Percentiles rank a stretch among this genome's conserved stretches.
These are phyloP conservation scores for Ochlodes sylvanus DNA, from an alignment of 2,888 invertebrate species.

Conservation along the genomic window DNA sequence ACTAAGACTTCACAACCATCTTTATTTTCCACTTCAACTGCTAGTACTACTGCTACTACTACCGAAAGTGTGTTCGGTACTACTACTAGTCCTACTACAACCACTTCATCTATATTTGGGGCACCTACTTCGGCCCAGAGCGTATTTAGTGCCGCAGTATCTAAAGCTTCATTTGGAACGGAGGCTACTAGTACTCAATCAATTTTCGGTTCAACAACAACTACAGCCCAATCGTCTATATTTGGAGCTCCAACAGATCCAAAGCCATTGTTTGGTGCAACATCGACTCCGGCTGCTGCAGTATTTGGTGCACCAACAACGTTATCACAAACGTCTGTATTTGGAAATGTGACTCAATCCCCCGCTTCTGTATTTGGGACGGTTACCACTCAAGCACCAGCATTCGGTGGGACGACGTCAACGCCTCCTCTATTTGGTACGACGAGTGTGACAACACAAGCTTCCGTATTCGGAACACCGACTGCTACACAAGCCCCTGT, in stretches of 20 bases:
- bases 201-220: slow-evolving; percentile 36
- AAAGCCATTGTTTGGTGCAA: slow-evolving; percentile 47
- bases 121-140: slow-evolving; percentile 46
- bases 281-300: slow-evolving; percentile 50
- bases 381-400: slow-evolving; percentile 43
- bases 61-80: slow-evolving; percentile 43
- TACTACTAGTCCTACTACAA: slow-evolving; percentile 29
- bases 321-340: slow-evolving; percentile 45
- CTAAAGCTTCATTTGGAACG: slow-evolving; percentile 55
- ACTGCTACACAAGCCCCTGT: slow-evolving; percentile 48
- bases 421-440: slow-evolving; percentile 51
- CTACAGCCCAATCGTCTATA: slow-evolving; percentile 45
- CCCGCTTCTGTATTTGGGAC: slow-evolving; percentile 51
- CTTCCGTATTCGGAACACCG: slow-evolving; percentile 56
- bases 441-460: slow-evolving; percentile 44
- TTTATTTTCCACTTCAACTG: slow-evolving; percentile 44
- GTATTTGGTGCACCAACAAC: slow-evolving; percentile 47
- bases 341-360: slow-evolving; percentile 46
- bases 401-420: slow-evolving; percentile 49
- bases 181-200: slow-evolving; percentile 48
- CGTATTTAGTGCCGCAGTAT: slow-evolving; percentile 49
- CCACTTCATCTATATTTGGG: slow-evolving; percentile 52
- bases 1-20: slow-evolving; percentile 45
- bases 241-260: slow-evolving; percentile 42
- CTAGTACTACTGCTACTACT: slow-evolving; percentile 40